phyloP scores from a whole-genome alignment of 2,888 invertebrate genomes.

The Agrochola circellaris region DNA sequence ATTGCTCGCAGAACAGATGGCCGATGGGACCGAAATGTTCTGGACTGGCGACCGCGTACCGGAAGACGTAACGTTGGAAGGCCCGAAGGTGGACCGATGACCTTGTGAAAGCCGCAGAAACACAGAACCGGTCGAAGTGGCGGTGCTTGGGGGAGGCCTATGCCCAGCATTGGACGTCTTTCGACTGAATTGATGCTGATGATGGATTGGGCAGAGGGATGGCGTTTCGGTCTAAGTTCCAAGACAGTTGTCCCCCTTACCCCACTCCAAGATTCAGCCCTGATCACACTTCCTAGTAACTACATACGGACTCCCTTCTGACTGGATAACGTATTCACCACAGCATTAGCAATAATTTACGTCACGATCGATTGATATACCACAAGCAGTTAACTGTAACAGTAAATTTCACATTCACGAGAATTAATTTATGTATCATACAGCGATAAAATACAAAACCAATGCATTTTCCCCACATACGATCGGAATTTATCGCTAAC shows the following conservation, averaged over 20 bases:
- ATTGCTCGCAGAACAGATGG: too few relatives aligned
- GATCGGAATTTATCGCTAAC: slow-evolving; percentile 40
- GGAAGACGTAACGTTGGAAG: too few relatives aligned
- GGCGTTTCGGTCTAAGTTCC: neutral
- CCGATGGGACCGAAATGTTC: too few relatives aligned
- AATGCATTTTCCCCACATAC: slow-evolving; percentile 52
- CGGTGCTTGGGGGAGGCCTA: too few relatives aligned
- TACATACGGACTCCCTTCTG: neutral
- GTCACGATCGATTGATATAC: slow-evolving; percentile 33
- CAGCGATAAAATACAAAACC: slow-evolving; percentile 46
- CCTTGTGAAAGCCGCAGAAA: too few relatives aligned
- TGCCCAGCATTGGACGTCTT: too few relatives aligned
- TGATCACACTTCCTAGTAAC: neutral
- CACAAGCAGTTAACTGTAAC: slow-evolving; percentile 25
- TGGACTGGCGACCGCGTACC: too few relatives aligned
- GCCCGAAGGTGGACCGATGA: too few relatives aligned
- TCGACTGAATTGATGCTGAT: too few relatives aligned
- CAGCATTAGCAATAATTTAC: neutral
- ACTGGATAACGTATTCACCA: neutral
- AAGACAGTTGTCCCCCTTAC: neutral
- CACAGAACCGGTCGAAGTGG: too few relatives aligned
- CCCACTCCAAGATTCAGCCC: neutral
- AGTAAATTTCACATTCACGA: slow-evolving; percentile 40
- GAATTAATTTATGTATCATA: slow-evolving; percentile 47
- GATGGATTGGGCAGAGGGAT: neutral